A percentile compares a stretch with the other conserved stretches of the same genome.
phyloP scores from a whole-genome alignment of 37 sponge, comb jelly and placozoan genomes.

The Petrosia ficiformis region DNA sequence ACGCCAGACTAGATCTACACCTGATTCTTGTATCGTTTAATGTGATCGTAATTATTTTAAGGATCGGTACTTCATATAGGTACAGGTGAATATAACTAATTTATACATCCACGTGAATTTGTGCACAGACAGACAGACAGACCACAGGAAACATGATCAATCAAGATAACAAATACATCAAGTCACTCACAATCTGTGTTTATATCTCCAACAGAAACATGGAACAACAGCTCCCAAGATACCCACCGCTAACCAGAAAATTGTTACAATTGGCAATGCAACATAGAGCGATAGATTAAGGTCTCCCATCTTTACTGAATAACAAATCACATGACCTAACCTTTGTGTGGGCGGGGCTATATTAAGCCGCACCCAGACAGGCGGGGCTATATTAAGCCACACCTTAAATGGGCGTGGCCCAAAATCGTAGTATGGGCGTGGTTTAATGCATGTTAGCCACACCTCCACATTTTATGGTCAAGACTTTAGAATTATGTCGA shows the following conservation, averaged over 20 bases:
- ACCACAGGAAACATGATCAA: too few relatives aligned
- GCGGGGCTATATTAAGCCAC: background rate
- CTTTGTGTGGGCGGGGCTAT: background rate
- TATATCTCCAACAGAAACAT: conserved; percentile 34
- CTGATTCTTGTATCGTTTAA: too few relatives aligned
- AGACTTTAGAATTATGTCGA: too few relatives aligned
- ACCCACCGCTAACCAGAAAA: conserved; percentile 68
- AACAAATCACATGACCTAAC: too few relatives aligned
- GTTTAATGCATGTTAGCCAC: background rate
- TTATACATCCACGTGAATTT: too few relatives aligned
- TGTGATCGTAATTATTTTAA: too few relatives aligned
- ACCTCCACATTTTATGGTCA: background rate
- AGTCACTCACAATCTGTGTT: conserved; percentile 61
- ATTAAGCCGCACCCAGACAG: background rate
- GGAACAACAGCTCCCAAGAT: conserved; percentile 44
- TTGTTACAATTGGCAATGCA: conserved; percentile 69
- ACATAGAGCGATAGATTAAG: conserved; percentile 55
- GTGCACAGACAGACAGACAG: too few relatives aligned
- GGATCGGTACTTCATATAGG: too few relatives aligned
- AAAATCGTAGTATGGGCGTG: background rate
- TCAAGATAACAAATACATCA: too few relatives aligned
- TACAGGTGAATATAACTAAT: too few relatives aligned
- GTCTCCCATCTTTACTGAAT: too few relatives aligned
- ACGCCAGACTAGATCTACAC: too few relatives aligned
- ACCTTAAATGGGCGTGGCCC: background rate